Percentiles rank a stretch among this genome's conserved stretches.
Conservation (phyloP, 2,797 vertebrate genomes). For the Malurus splendens region DNA sequence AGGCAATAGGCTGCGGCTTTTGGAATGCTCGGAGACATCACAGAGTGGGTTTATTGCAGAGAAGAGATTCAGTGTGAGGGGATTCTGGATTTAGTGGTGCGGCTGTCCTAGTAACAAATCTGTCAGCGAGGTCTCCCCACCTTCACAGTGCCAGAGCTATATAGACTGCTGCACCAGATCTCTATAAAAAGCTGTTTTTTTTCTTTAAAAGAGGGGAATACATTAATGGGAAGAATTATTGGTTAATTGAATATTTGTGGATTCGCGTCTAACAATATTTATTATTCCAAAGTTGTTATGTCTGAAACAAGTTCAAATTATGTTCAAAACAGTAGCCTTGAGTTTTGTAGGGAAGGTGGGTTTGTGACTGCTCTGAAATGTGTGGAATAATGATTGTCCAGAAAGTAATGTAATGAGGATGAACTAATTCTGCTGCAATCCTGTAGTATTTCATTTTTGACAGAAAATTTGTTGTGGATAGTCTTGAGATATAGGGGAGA, state of each 20-base stretch:
- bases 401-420: background rate
- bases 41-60: background rate
- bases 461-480: background rate
- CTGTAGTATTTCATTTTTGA: background rate
- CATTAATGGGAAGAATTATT: background rate
- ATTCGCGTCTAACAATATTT: background rate
- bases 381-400: background rate
- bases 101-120: background rate
- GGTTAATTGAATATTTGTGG: background rate
- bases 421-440: background rate
- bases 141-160: background rate
- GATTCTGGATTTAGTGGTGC: background rate
- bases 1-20: fast-evolving
- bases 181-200: background rate
- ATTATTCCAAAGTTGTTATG: background rate
- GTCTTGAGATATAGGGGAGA: background rate
- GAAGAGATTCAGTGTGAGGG: background rate
- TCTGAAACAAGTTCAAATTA: background rate
- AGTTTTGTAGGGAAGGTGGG: background rate
- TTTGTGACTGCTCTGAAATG: background rate
- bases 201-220: background rate
- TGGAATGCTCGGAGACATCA: background rate
- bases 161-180: background rate
- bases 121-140: fast-evolving
- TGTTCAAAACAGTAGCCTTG: background rate